A percentile compares a stretch with the other conserved stretches of the same genome.
Conservation (phyloP, 1,140 invertebrate species). For the Eriocheir sinensis region DNA sequence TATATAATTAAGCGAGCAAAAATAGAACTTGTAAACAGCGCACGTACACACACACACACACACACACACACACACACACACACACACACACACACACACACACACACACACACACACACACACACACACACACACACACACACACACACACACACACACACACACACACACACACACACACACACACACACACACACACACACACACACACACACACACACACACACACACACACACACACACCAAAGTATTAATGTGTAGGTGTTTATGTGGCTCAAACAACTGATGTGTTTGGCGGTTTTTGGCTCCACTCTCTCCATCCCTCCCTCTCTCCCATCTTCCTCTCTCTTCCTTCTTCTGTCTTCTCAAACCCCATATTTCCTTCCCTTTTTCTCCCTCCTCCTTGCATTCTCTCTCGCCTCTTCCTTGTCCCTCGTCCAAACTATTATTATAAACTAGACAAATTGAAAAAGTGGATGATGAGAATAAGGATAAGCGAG, state of each 20-base stretch:
- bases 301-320: neutral
- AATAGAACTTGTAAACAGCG: neutral
- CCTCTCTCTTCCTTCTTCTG: neutral
- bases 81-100: neutral
- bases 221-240: no score
- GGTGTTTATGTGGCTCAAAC: no score
- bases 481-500: neutral
- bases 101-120: no score
- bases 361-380: neutral
- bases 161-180: neutral
- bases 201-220: neutral
- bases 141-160: neutral
- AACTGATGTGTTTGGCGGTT: no score
- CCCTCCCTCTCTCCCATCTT: neutral
- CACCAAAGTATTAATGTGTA: no score
- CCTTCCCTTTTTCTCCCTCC: constrained; percentile 19
- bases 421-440: neutral
- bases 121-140: constrained; percentile 3
- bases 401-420: neutral
- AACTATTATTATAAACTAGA: neutral
- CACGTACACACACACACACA: constrained; percentile 23
- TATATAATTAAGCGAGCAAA: neutral
- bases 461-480: neutral
- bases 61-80: constrained; percentile 26
- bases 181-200: constrained; percentile 36